Conservation (phyloP, 2,797 vertebrate genomes). For the Gadopsis bispinosus region DNA sequence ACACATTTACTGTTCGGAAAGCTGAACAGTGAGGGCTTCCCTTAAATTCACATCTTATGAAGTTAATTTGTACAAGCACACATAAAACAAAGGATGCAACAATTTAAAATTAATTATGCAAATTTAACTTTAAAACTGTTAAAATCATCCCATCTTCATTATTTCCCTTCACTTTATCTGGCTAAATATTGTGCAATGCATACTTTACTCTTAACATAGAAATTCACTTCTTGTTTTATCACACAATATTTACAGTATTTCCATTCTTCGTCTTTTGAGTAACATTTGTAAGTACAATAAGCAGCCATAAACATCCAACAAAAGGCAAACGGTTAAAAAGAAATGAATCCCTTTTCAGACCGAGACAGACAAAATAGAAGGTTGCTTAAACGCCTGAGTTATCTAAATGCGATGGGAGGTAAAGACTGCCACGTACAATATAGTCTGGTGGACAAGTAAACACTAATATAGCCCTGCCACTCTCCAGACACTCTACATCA, state of each 20-base stretch:
- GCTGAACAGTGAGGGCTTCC: constrained; percentile 40
- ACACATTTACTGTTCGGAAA: constrained; percentile 34
- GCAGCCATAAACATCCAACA: constrained; percentile 28
- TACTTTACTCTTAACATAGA: constrained; percentile 9
- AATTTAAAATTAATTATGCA: constrained; percentile 57
- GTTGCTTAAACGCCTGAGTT: constrained; percentile 71
- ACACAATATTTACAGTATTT: constrained; percentile 11
- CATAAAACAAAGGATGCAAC: constrained; percentile 50
- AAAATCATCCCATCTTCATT: constrained; percentile 28
- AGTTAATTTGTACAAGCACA: constrained; percentile 35
- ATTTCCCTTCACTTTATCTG: constrained; percentile 43
- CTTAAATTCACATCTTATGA: constrained; percentile 45
- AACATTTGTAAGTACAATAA: constrained; percentile 31
- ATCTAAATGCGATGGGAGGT: constrained; percentile 70
- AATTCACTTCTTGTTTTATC: constrained; percentile 23
- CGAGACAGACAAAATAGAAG: constrained; percentile 40
- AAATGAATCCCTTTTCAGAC: constrained; percentile 47
- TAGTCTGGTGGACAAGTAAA: constrained; percentile 58
- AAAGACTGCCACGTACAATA: constrained; percentile 44
- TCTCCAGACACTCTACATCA: constrained; percentile 12
- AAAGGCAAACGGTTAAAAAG: constrained; percentile 31
- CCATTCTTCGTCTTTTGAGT: constrained; percentile 6
- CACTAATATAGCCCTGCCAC: constrained; percentile 60
- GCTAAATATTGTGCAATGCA: constrained; percentile 59
- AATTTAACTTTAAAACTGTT: constrained; percentile 47